Evolutionary conservation across 2,888 invertebrate genomes (phyloP).

Genomic region (Lithosia quadra): DNA sequence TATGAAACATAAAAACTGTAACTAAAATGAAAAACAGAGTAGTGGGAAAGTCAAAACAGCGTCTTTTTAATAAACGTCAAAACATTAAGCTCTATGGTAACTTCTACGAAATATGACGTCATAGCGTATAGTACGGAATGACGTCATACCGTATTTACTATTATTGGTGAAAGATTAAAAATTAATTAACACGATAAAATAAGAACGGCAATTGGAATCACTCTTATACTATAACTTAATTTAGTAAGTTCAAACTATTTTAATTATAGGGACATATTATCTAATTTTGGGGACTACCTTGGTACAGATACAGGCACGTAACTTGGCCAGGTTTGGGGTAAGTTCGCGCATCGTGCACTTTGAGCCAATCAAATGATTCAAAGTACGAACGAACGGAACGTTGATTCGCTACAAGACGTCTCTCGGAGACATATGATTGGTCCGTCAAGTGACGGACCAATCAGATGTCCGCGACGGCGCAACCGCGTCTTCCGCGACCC

Average conservation of each 20-base stretch:
- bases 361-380: too few relatives aligned
- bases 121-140: too few relatives aligned
- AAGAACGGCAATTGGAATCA: not conserved
- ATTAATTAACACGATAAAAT: not conserved
- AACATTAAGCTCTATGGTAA: not conserved
- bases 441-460: too few relatives aligned
- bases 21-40: too few relatives aligned
- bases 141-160: not conserved
- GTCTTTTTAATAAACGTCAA: not conserved
- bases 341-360: too few relatives aligned
- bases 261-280: not conserved
- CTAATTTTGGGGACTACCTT: not conserved
- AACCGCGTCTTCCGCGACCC: too few relatives aligned
- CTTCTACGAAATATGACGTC: not conserved
- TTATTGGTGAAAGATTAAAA: not conserved
- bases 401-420: too few relatives aligned
- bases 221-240: not conserved
- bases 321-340: too few relatives aligned
- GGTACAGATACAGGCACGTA: too few relatives aligned
- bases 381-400: too few relatives aligned
- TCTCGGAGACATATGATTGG: too few relatives aligned
- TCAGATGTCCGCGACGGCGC: too few relatives aligned
- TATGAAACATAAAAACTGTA: constrained; percentile 1
- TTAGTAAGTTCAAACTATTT: not conserved
- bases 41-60: not conserved